A percentile compares a stretch with the other conserved stretches of the same genome.
Conservation (phyloP, 2,888 invertebrate genomes). For the Ptychoptera albimana region DNA sequence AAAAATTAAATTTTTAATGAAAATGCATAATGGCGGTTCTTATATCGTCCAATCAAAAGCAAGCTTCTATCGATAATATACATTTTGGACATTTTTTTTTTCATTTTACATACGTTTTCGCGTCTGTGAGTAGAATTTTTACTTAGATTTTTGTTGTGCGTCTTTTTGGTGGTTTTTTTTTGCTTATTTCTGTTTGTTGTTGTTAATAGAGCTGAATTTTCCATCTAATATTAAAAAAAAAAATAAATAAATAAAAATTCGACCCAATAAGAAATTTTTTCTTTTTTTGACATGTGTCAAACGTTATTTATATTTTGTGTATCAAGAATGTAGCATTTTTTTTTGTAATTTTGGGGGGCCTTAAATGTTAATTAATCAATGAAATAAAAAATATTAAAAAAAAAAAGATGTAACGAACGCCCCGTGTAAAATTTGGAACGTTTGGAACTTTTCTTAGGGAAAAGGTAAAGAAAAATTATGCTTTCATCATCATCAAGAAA, state of each 20-base stretch:
- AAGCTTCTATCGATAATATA: slow-evolving; percentile 38
- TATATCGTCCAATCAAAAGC: slow-evolving; percentile 51
- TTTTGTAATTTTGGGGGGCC: too few relatives aligned
- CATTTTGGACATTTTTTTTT: slow-evolving; percentile 44
- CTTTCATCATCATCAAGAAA: too few relatives aligned
- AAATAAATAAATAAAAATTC: too few relatives aligned
- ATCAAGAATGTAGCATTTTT: background rate
- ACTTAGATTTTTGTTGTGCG: slow-evolving; percentile 11
- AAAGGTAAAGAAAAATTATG: too few relatives aligned
- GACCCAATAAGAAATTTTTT: slow-evolving; percentile 1
- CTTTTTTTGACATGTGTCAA: slow-evolving; percentile 6
- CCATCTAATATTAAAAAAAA: slow-evolving; percentile 2
- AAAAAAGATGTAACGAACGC: too few relatives aligned
- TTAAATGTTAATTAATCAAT: background rate
- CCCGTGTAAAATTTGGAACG: background rate
- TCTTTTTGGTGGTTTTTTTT: slow-evolving; percentile 10
- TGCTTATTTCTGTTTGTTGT: too few relatives aligned
- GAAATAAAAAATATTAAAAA: background rate
- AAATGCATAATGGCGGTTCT: slow-evolving; percentile 42
- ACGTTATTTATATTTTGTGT: background rate
- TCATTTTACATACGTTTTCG: slow-evolving; percentile 40
- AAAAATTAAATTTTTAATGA: background rate
- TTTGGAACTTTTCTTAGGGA: too few relatives aligned
- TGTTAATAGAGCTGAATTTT: background rate
- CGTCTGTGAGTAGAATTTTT: slow-evolving; percentile 10